Conservation (phyloP, 2,888 invertebrate species). For the Branchipolynoe longqiensis region DNA sequence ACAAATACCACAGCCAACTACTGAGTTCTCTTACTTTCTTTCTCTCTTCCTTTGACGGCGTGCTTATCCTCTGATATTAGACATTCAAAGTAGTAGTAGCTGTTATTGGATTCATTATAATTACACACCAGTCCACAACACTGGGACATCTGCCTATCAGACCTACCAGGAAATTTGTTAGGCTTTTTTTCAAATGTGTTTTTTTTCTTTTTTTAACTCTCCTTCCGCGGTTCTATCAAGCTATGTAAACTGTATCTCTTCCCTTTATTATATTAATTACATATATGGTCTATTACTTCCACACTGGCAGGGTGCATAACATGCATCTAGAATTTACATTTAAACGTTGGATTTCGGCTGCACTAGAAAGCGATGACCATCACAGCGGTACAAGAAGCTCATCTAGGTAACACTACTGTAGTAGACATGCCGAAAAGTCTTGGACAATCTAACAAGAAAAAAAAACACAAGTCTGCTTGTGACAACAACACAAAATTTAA, state of each 20-base stretch:
- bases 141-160: slow-evolving; percentile 9
- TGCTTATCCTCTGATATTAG: neutral
- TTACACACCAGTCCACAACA: too few species aligned
- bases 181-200: neutral
- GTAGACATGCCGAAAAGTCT: slow-evolving; percentile 34
- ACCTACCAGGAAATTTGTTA: neutral
- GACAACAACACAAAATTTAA: slow-evolving; percentile 17
- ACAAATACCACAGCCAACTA: slow-evolving; percentile 28
- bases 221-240: neutral
- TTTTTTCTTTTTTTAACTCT: neutral
- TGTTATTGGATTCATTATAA: neutral
- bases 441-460: neutral
- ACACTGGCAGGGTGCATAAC: slow-evolving; percentile 24
- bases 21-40: neutral
- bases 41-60: neutral
- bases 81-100: neutral
- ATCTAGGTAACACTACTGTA: slow-evolving; percentile 9
- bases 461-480: neutral
- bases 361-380: slow-evolving; percentile 30
- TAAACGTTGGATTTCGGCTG: slow-evolving; percentile 27
- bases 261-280: neutral
- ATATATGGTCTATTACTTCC: too few species aligned
- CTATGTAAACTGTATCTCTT: neutral
- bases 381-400: slow-evolving; percentile 33
- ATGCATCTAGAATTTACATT: slow-evolving; percentile 28